phyloP scores from a whole-genome alignment of 2,113 vertebrate species.

The Odocoileus virginianus region DNA sequence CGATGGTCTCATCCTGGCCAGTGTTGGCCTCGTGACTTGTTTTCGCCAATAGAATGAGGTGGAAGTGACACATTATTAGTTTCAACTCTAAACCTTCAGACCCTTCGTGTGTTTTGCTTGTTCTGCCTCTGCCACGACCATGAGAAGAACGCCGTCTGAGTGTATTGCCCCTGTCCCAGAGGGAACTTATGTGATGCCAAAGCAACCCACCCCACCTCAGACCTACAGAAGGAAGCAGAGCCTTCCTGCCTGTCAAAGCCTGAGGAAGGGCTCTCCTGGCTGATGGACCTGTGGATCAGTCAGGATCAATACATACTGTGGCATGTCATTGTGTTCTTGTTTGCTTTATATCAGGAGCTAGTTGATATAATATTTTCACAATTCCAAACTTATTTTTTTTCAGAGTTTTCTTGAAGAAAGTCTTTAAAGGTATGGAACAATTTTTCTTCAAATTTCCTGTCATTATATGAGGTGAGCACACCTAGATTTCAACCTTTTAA shows the following conservation, averaged over 20 bases:
- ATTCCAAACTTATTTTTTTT: background rate
- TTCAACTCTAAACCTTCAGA: background rate
- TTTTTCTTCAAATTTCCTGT: background rate
- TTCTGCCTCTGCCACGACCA: background rate
- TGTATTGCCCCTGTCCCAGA: background rate
- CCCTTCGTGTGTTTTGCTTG: background rate
- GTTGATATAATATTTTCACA: background rate
- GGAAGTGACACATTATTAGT: background rate
- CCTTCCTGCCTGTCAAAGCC: background rate
- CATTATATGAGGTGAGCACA: background rate
- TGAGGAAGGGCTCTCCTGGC: background rate
- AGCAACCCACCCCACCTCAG: background rate
- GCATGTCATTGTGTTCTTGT: background rate
- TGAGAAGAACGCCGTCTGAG: background rate
- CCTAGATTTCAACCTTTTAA: background rate
- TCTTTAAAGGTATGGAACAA: background rate
- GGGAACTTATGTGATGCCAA: background rate
- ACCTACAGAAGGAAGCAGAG: background rate
- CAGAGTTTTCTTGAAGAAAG: background rate
- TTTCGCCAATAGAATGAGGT: background rate
- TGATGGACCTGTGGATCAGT: background rate
- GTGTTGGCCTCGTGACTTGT: background rate
- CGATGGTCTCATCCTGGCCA: background rate
- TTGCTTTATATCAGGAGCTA: background rate
- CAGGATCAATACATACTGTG: background rate